Evolutionary conservation across 2,113 vertebrate genomes (phyloP), one percentile per base, ranked within the genome.

Genomic region (Crotophaga sulcirostris): DNA sequence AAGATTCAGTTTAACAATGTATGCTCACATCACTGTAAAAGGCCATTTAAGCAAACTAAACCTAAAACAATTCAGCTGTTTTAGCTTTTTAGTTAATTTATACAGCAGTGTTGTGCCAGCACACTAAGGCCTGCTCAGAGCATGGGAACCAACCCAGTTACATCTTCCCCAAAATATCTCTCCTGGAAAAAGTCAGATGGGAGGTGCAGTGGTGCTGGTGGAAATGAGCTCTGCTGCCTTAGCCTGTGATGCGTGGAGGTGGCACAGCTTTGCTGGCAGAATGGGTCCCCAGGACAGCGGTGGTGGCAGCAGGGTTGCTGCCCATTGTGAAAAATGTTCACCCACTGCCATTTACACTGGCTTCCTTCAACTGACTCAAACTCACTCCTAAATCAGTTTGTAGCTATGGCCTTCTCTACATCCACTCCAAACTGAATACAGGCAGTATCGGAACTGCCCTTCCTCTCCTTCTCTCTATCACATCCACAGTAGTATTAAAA

Each of bases 241-340:
- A 31, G 40, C 12, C 40, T 8, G 7, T 21, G 34, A 20, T 1
- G 5, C 51, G 40, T 19, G 25, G 45, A 42, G 47, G 17, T 58
- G 18, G 28, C 1, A 0, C 26, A 47, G 44, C 34, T 74, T 34
- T 40, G 20, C 29, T 56, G 80, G 28, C 7, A 2, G 0, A 20
- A n/a, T 4, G 26, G 20, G 38, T 4, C 16, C 16, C 36, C 45
- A 19, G 51, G 47, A 38, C 1, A 4, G 59, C 19, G 6, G 26
- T 1, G 0, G 40, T 1, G 11, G 38, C 10, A 6, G 29, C 6
- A 14, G 60, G 29, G 23, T 13, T 68, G 34, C 75, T 67, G 62
- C 14, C 62, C n/a, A 1, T 1, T 1, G 0, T 62, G 24, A 49
- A 72, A 81, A 68, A 36, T 5, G 2, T 7, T 11, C 13, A 72